A percentile compares a stretch with the other conserved stretches of the same genome.
phyloP scores from a whole-genome alignment of 2,113 vertebrate species.

The Diglossa brunneiventris region DNA sequence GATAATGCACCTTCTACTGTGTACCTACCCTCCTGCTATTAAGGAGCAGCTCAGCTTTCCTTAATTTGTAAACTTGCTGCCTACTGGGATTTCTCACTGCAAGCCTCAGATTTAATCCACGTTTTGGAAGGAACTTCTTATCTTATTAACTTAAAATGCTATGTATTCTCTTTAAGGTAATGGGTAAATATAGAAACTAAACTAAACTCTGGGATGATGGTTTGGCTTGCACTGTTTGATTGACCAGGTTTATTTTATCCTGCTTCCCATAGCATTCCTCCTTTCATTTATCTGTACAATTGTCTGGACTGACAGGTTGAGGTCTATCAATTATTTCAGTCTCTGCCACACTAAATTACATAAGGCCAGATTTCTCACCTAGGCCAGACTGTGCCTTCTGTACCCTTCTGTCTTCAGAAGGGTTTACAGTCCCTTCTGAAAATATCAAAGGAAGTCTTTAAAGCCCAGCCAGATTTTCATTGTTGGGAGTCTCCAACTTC shows the following conservation, averaged over 20 bases:
- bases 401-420: neutral
- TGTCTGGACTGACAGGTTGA: neutral
- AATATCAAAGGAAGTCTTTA: conserved; percentile 52
- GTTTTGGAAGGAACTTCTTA: neutral
- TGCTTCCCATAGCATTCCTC: neutral
- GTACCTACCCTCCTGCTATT: neutral
- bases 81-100: neutral
- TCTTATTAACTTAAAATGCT: neutral
- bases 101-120: neutral
- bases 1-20: neutral
- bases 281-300: neutral
- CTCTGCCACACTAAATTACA: neutral
- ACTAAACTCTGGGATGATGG: neutral
- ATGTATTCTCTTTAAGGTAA: neutral
- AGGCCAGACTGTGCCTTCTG: neutral
- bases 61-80: neutral
- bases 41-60: neutral
- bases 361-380: neutral
- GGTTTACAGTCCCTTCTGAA: conserved; percentile 1
- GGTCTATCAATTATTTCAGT: neutral
- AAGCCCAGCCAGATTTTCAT: conserved; percentile 39
- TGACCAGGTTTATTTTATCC: neutral
- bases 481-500: conserved; percentile 30
- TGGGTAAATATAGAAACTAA: neutral
- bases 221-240: neutral